Conservation (phyloP, 2,113 vertebrate species). For the Phoenicopterus ruber region DNA sequence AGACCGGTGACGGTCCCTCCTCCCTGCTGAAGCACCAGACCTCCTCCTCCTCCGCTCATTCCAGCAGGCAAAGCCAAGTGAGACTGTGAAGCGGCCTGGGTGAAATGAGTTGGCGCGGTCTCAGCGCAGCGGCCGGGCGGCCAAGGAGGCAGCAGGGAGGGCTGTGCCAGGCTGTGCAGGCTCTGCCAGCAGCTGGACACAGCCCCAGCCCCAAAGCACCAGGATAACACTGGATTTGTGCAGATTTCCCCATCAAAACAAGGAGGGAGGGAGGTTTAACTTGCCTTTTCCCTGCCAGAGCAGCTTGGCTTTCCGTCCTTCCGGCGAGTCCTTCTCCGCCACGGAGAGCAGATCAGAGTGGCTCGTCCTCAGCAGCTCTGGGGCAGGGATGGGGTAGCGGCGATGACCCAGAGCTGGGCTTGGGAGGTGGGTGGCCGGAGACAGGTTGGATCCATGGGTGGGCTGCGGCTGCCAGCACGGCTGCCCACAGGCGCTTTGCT, state of each 20-base stretch:
- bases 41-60: neutral
- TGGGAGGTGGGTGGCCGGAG: neutral
- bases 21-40: neutral
- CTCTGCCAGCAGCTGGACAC: conserved; percentile 25
- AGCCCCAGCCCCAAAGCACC: neutral
- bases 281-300: neutral
- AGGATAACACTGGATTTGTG: conserved; percentile 25
- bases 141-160: neutral
- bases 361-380: accelerated
- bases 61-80: neutral
- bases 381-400: neutral
- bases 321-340: accelerated
- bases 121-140: neutral
- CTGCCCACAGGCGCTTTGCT: accelerated
- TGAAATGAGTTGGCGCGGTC: neutral
- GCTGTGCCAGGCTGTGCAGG: conserved; percentile 23
- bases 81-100: neutral
- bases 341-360: accelerated
- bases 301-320: neutral
- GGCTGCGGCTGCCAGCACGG: neutral
- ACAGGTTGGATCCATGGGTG: neutral
- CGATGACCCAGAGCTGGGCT: neutral
- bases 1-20: neutral
- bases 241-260: conserved; percentile 7
- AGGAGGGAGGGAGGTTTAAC: neutral